Evolutionary conservation across 2,888 invertebrate species (phyloP), one percentile per base, ranked within the genome.

Genomic region (Megaustenia siamemsis): DNA sequence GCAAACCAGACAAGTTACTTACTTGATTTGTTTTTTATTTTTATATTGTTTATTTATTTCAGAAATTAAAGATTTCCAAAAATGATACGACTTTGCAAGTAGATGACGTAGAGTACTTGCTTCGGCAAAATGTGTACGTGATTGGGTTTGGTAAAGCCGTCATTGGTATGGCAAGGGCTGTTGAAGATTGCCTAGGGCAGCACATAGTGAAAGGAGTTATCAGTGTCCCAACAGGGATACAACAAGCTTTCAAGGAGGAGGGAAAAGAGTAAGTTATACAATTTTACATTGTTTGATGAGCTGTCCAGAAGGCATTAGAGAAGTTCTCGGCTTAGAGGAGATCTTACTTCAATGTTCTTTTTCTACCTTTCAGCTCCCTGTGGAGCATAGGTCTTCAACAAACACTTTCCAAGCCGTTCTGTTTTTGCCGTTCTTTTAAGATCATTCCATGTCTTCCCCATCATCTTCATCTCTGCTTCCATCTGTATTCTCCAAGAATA

Each of bases 131-230:
- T 86, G 92, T 94, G 32, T 90, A 93, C 86, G 89, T 94, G 15
- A 92, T 93, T 53, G 98, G 98, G 1, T 97, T 97, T 92, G 98
- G 98, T 0, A 98, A 99, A 95, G 98, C 98, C 0, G 98, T 97
- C 0, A 95, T 96, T 89, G 96, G 96, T 80, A 98, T 99, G 98
- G 97, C 97, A 0, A 94, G 95, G 76, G 96, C 96, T 89, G 93
- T 97, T 5, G 96, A 97, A 90, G 94, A 94, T n/a, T 95, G 96
- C 63, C 94, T 98, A 0, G 95, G 95, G 0, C 91, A 94, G 0
- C 95, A 95, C 78, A 88, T 94, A 24, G 95, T 95, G 87, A 94
- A 95, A 86, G 98, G 98, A 15, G 95, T 97, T 77, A 94, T 98
- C 21, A 97, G 97, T 90, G 95, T 98, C 68, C 98, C 98, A 0